These are phyloP conservation scores for Microchrysa polita DNA, from an alignment of 2,888 invertebrate species.

Conservation along the genomic window DNA sequence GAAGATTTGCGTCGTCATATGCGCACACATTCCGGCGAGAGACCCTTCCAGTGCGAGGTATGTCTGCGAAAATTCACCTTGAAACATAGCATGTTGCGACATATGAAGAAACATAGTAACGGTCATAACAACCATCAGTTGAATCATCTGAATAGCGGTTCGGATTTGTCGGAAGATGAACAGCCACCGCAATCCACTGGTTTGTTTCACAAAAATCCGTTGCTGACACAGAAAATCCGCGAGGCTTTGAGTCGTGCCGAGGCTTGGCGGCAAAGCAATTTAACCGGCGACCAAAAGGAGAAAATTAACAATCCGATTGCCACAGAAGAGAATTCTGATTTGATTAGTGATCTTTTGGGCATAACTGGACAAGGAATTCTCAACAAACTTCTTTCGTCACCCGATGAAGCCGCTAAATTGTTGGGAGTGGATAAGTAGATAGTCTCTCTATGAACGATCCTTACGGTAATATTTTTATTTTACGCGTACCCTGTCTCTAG, in stretches of 20 bases:
- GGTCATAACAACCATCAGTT: conserved; percentile 65
- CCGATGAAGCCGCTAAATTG: conserved; percentile 87
- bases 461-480: not conserved
- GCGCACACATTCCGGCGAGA: conserved; percentile 91
- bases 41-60: conserved; percentile 91
- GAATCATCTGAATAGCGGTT: conserved; percentile 58
- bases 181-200: conserved; percentile 52
- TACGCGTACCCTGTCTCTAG: conserved; percentile 21
- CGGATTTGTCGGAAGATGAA: conserved; percentile 64
- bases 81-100: conserved; percentile 94
- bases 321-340: conserved; percentile 72
- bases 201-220: conserved; percentile 43
- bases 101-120: conserved; percentile 86
- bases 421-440: conserved; percentile 79
- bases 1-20: conserved; percentile 93
- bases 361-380: conserved; percentile 86
- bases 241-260: conserved; percentile 59
- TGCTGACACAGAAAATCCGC: conserved; percentile 59
- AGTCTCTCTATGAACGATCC: not conserved
- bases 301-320: conserved; percentile 64
- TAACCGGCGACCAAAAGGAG: conserved; percentile 60
- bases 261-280: conserved; percentile 58
- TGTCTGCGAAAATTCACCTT: conserved; percentile 89
- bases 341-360: conserved; percentile 89
- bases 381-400: conserved; percentile 83